Conservation (phyloP, 2,888 invertebrate species). For the Hydroisotoma schaefferi region DNA sequence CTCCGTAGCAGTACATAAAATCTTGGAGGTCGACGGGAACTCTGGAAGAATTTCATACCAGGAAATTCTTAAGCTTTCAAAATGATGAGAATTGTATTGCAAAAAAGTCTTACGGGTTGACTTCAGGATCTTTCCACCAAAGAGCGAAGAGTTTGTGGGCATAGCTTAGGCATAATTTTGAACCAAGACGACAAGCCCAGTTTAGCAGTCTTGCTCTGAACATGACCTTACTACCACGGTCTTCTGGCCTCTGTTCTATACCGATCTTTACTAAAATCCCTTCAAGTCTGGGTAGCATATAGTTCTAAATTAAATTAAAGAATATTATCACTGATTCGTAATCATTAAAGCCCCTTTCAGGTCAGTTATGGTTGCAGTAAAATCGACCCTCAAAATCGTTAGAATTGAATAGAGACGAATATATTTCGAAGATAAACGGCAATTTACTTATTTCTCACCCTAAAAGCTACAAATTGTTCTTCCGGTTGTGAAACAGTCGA, state of each 20-base stretch:
- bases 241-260: constrained; percentile 23
- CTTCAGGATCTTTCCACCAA: constrained; percentile 21
- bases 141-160: constrained; percentile 20
- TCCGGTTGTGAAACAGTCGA: too few relatives aligned
- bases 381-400: too few relatives aligned
- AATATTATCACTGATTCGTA: too few relatives aligned
- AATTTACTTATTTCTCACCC: too few relatives aligned
- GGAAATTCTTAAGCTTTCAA: constrained; percentile 5
- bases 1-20: constrained; percentile 32
- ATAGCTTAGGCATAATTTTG: constrained; percentile 20
- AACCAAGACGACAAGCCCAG: constrained; percentile 32
- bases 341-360: too few relatives aligned
- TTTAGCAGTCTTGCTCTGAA: constrained; percentile 21
- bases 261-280: constrained; percentile 27
- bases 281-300: constrained; percentile 29
- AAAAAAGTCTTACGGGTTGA: constrained; percentile 26
- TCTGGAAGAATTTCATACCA: constrained; percentile 7
- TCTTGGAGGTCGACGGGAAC: constrained; percentile 28
- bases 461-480: too few relatives aligned
- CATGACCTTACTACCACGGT: constrained; percentile 20
- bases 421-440: too few relatives aligned
- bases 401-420: too few relatives aligned
- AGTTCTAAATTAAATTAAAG: constrained; percentile 16
- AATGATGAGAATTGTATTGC: background rate
- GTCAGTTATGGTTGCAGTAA: too few relatives aligned